Base-by-base conservation (phyloP, 64 coral and sea anemone genomes). In the Stylophora pistillata region DNA sequence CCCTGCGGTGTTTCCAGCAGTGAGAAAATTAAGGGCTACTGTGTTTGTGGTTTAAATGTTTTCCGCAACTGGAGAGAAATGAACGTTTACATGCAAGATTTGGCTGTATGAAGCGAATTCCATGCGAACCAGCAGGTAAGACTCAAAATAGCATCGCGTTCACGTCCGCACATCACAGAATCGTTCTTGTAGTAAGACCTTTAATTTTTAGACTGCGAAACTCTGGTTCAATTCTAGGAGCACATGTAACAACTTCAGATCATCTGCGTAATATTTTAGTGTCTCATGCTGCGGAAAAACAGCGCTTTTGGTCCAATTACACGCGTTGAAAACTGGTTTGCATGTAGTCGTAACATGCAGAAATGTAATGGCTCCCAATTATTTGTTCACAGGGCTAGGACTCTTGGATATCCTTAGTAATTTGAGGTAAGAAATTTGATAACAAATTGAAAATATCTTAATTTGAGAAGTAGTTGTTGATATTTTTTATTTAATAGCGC, bases 321-420 rank as follows among this genome's bases (percentile, higher is more conserved):
- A 15, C 31, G 60, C 20, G 10, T 13, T 13, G 58, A 82, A 66
- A 68, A 11, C 28, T 17, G 7, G 31, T 17, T 18, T 23, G 79
- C 79, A 65, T 53, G 79, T 9, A 70, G 31, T 28, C 10, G 3
- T 37, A 12, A 41, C 21, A 64, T 15, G 57, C 58, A 33, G 32
- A 53, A 70, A 84, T 26, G 14, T 84, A 62, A 84, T 84, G 80
- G 80, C 80, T 27, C 80, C 62, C 10, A 84, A 69, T 69, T 84
- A 53, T 86, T 76, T 59, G 0, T 86, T 72, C 32, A 21, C 56
- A 94, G 93, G 93, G 59, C 65, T 94, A 54, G 93, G 93, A 73
- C 59, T 94, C 15, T 68, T 94, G 54, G 93, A 94, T 26, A 78
- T 86, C 27, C 74, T 94, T 10, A 94, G 74, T 56, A 73, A 71